phyloP scores from a whole-genome alignment of 2,797 vertebrate genomes.

The Amblyopsis hoosieri region DNA sequence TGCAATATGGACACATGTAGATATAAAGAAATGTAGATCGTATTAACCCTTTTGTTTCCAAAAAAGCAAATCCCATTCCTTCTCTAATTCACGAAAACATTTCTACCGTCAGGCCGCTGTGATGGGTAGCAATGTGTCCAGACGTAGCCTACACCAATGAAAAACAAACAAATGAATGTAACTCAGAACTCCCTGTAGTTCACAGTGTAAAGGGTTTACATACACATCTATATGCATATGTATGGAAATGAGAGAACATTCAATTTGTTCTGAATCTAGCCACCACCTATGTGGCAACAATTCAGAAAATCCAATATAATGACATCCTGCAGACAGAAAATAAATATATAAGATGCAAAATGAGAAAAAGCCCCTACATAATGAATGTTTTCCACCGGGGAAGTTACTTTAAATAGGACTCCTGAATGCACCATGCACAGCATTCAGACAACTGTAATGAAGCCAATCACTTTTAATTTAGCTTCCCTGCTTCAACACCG shows the following conservation, averaged over 20 bases:
- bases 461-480: slow-evolving; percentile 77
- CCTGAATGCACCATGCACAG: slow-evolving; percentile 55
- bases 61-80: background rate
- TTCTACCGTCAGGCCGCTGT: background rate
- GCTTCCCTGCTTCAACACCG: slow-evolving; percentile 59
- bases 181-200: slow-evolving; percentile 6
- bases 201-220: slow-evolving; percentile 22
- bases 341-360: background rate
- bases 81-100: background rate
- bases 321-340: slow-evolving; percentile 26
- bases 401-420: slow-evolving; percentile 64
- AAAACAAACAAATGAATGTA: slow-evolving; percentile 32
- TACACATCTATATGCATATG: slow-evolving; percentile 29
- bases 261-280: slow-evolving; percentile 41
- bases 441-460: slow-evolving; percentile 70
- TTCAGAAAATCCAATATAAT: slow-evolving; percentile 43
- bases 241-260: slow-evolving; percentile 45
- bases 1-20: too few relatives aligned
- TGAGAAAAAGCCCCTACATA: slow-evolving; percentile 1
- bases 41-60: too few relatives aligned
- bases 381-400: slow-evolving; percentile 40
- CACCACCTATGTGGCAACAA: slow-evolving; percentile 20
- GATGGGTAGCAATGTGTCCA: slow-evolving; percentile 33
- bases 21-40: too few relatives aligned
- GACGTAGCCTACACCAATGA: slow-evolving; percentile 22